Percentiles rank a stretch among this genome's conserved stretches.
phyloP scores from a whole-genome alignment of 2,888 invertebrate species.

The Amphipoea oculea region DNA sequence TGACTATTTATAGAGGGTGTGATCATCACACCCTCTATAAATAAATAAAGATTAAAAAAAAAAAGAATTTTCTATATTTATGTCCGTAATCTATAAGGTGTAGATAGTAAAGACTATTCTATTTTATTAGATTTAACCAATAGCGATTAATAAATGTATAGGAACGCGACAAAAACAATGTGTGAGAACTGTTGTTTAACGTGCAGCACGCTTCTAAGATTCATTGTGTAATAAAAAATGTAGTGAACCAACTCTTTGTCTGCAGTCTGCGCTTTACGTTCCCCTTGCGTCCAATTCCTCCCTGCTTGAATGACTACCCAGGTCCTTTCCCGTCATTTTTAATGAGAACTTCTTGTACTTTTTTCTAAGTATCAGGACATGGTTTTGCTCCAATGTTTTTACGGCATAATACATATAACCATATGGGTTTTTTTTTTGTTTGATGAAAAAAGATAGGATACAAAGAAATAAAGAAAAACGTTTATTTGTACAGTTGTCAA shows the following conservation, averaged over 20 bases:
- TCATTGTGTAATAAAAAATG: conserved; percentile 69
- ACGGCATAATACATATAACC: background rate
- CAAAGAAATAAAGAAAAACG: too few relatives aligned
- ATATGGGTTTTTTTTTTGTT: background rate
- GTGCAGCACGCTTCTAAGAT: conserved; percentile 59
- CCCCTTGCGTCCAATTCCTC: conserved; percentile 73
- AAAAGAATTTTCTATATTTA: too few relatives aligned
- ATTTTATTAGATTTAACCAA: background rate
- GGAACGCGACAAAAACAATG: conserved; percentile 16
- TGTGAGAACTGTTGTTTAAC: conserved; percentile 23
- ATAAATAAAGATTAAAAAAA: too few relatives aligned
- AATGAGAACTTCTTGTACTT: conserved; percentile 62
- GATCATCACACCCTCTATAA: too few relatives aligned
- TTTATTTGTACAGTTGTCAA: too few relatives aligned
- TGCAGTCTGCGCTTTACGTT: conserved; percentile 68
- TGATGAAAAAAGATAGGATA: background rate
- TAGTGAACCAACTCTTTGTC: conserved; percentile 69
- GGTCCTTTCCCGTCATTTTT: conserved; percentile 69
- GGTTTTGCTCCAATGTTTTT: conserved; percentile 23
- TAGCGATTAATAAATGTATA: background rate
- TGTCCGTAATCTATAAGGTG: too few relatives aligned
- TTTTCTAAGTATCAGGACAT: conserved; percentile 28
- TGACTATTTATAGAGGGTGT: too few relatives aligned
- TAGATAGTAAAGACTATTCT: too few relatives aligned
- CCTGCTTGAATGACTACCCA: conserved; percentile 61